These are phyloP conservation scores for Corydoras maculifer DNA, from an alignment of 2,113 vertebrate genomes.

Conservation along the genomic window DNA sequence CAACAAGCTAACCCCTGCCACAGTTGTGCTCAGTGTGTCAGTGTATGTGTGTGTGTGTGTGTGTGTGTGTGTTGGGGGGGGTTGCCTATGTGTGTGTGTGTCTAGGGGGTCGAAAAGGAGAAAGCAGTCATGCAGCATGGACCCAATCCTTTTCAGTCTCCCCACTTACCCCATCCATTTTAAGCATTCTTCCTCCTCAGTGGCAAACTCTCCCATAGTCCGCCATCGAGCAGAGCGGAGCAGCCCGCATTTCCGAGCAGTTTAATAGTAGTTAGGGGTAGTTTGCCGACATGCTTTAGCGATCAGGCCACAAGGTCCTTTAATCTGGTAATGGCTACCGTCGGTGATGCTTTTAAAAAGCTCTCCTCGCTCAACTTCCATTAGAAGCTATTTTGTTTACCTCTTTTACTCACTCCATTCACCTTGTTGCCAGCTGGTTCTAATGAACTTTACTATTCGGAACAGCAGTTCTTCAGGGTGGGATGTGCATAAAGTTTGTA, in stretches of 20 bases:
- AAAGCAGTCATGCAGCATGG: slow-evolving; percentile 63
- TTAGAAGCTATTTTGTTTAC: slow-evolving; percentile 62
- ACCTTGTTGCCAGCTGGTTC: slow-evolving; percentile 67
- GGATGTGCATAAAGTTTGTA: slow-evolving; percentile 18
- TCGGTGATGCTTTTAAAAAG: slow-evolving; percentile 41
- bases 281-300: slow-evolving; percentile 46
- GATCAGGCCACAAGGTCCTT: slow-evolving; percentile 46
- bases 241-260: slow-evolving; percentile 30
- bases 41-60: slow-evolving; percentile 25
- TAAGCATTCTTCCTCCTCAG: slow-evolving; percentile 4
- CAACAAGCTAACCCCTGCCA: slow-evolving; percentile 40
- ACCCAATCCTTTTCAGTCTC: slow-evolving; percentile 35
- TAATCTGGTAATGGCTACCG: slow-evolving; percentile 49
- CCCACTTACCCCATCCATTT: slow-evolving; percentile 2
- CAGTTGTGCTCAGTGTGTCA: slow-evolving; percentile 9
- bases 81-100: slow-evolving; percentile 13
- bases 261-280: slow-evolving; percentile 48
- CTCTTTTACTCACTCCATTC: slow-evolving; percentile 56
- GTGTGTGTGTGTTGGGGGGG: slow-evolving; percentile 10
- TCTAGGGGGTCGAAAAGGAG: slow-evolving; percentile 10
- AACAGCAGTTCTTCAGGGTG: slow-evolving; percentile 39
- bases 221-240: slow-evolving; percentile 7
- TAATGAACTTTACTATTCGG: slow-evolving; percentile 42
- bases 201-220: neutral
- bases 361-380: slow-evolving; percentile 29